Conservation (phyloP, 2,113 vertebrate species). For the Cathartes aura region DNA sequence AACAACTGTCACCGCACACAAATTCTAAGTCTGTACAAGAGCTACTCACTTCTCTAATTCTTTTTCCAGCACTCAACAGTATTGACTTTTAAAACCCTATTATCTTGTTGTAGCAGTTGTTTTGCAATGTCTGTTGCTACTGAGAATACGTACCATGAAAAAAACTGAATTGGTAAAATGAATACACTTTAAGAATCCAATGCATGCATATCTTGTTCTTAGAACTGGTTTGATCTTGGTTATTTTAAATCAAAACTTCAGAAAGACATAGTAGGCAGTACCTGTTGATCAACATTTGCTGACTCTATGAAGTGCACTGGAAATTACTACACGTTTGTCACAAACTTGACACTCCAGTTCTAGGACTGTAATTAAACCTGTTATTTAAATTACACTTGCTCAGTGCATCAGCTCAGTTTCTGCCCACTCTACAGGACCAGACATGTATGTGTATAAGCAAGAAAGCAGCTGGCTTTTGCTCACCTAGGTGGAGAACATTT, state of each 20-base stretch:
- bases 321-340: neutral
- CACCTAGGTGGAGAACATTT: conserved; percentile 3
- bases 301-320: neutral
- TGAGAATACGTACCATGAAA: neutral
- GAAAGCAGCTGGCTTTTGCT: neutral
- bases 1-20: neutral
- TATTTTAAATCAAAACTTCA: conserved; percentile 41
- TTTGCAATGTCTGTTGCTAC: neutral
- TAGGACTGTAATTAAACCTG: conserved; percentile 34
- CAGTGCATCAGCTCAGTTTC: conserved; percentile 18
- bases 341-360: conserved; percentile 43
- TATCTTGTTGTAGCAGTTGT: neutral
- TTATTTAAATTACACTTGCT: conserved; percentile 13
- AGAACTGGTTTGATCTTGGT: neutral
- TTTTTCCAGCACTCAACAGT: neutral
- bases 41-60: neutral
- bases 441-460: neutral
- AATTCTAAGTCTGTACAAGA: neutral
- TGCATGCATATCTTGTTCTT: neutral
- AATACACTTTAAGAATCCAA: neutral
- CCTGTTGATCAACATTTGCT: conserved; percentile 54
- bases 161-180: neutral
- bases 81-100: neutral
- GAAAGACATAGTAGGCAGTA: neutral
- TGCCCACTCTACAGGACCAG: conserved; percentile 8